These are phyloP conservation scores for Heteronetta atricapilla DNA, from an alignment of 2,113 vertebrate genomes.

Conservation along the genomic window DNA sequence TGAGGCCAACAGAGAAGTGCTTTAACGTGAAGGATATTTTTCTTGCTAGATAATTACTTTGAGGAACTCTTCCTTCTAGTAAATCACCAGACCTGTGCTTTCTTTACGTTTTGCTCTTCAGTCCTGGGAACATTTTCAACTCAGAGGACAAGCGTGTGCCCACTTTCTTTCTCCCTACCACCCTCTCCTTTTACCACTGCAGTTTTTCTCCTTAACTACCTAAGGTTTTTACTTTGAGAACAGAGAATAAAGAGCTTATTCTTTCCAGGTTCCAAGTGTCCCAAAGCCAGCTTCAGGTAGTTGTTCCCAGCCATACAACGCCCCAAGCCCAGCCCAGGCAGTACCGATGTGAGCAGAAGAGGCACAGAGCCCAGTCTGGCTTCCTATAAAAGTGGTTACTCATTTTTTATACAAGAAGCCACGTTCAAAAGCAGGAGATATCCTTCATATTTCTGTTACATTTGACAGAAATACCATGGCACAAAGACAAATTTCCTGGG, in stretches of 20 bases:
- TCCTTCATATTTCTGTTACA: accelerated
- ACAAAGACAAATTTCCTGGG: not conserved
- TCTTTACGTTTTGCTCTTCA: not conserved
- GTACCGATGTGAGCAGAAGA: too few relatives aligned
- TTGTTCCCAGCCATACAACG: too few relatives aligned
- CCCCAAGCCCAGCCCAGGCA: too few relatives aligned
- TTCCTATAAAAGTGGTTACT: too few relatives aligned
- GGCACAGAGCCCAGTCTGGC: too few relatives aligned
- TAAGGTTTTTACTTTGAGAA: not conserved
- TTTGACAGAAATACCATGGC: not conserved
- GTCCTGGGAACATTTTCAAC: not conserved
- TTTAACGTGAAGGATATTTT: not conserved
- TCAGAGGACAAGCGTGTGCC: not conserved
- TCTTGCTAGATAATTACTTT: accelerated
- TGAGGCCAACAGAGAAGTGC: not conserved
- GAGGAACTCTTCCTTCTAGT: not conserved
- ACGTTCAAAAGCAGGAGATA: not conserved
- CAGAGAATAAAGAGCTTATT: not conserved
- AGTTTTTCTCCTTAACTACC: not conserved
- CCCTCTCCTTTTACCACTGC: not conserved
- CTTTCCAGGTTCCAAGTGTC: not conserved
- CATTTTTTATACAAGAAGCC: too few relatives aligned
- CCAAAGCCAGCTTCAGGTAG: too few relatives aligned
- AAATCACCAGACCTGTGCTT: not conserved
- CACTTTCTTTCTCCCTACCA: not conserved